Evolutionary conservation across 2,797 vertebrate genomes (phyloP).

Genomic region (Phrynocephalus forsythii): DNA sequence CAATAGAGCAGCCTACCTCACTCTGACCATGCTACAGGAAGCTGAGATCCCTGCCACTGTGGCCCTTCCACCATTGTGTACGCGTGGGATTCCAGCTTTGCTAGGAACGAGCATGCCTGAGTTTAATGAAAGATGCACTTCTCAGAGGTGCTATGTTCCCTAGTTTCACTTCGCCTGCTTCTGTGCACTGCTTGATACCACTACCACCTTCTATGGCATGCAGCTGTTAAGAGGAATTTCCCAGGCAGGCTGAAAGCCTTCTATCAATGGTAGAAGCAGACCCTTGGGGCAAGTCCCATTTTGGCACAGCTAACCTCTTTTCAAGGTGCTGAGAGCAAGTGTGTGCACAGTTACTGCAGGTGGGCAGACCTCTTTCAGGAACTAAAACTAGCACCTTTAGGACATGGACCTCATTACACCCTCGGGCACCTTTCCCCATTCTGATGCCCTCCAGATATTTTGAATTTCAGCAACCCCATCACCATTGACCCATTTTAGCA

Average conservation of each 20-base stretch:
- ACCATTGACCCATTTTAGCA: neutral
- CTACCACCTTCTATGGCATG: too few relatives aligned
- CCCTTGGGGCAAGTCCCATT: neutral
- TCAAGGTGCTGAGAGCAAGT: neutral
- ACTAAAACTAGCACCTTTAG: neutral
- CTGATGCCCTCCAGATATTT: neutral
- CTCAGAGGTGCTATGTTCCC: neutral
- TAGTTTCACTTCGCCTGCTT: neutral
- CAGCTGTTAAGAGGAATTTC: neutral
- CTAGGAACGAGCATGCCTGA: neutral
- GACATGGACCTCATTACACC: neutral
- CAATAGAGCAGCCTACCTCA: neutral
- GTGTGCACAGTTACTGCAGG: neutral
- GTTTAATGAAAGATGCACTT: neutral
- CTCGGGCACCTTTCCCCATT: neutral
- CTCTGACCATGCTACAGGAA: neutral
- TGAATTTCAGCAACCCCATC: neutral
- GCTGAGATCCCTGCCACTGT: neutral
- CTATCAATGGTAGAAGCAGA: neutral
- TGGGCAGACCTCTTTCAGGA: neutral
- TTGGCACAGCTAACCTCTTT: neutral
- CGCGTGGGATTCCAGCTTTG: neutral
- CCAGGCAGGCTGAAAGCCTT: neutral
- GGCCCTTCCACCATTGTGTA: neutral
- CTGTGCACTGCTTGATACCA: neutral